Percentiles rank a stretch among this genome's conserved stretches.
Conservation (phyloP, 2,113 vertebrate species). For the Manacus vitellinus region DNA sequence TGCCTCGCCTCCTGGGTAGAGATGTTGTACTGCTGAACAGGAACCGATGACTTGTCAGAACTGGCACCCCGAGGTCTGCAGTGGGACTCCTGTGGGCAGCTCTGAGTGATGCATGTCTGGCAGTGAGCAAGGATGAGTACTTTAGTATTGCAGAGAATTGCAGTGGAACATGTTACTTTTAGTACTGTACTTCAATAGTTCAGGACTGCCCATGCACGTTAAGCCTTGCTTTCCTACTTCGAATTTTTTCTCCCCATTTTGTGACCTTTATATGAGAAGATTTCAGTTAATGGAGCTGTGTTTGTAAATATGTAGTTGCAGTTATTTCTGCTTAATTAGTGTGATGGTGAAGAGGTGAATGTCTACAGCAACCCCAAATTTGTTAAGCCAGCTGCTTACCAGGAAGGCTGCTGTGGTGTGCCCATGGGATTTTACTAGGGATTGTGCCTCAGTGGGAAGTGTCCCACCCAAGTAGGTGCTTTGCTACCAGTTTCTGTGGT, state of each 20-base stretch:
- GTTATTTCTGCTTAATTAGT: neutral
- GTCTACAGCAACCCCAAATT: neutral
- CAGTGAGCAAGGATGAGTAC: neutral
- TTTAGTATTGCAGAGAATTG: neutral
- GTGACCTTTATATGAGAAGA: neutral
- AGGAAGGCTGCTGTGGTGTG: neutral
- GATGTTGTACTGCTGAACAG: neutral
- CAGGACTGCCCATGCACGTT: neutral
- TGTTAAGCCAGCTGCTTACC: neutral
- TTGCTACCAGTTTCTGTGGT: neutral
- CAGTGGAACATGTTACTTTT: neutral
- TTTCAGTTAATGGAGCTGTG: neutral
- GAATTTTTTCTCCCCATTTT: neutral
- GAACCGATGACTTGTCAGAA: neutral
- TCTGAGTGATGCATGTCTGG: neutral
- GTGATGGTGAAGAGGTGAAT: neutral
- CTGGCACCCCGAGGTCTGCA: neutral
- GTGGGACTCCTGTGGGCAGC: neutral
- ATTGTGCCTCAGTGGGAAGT: neutral
- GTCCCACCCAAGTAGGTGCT: neutral
- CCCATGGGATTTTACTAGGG: neutral
- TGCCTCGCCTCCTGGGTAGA: fast-evolving
- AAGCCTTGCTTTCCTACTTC: neutral
- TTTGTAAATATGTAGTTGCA: neutral
- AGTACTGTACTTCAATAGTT: neutral